A percentile compares a stretch with the other conserved stretches of the same genome.
Evolutionary conservation across 92 coral and sea anemone species (phyloP).

Genomic region (Palythoa grandis): DNA sequence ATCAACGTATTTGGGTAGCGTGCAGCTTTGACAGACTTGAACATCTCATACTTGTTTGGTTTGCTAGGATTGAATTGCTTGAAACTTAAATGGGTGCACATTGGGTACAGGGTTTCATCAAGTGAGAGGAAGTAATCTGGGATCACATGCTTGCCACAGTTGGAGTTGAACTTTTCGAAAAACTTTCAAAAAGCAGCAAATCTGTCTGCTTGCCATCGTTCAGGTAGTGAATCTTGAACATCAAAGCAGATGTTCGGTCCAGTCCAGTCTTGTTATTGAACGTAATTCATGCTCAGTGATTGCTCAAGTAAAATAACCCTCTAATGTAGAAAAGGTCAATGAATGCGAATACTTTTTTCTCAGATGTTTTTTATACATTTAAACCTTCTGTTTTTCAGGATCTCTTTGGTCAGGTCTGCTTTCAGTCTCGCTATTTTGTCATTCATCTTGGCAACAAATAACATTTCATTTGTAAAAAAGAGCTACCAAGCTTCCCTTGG

Average conservation of each 20-base stretch:
- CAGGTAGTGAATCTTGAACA: background rate
- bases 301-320: background rate
- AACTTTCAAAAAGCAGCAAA: background rate
- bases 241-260: background rate
- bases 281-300: background rate
- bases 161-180: background rate
- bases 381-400: background rate
- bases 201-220: background rate
- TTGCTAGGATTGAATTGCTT: background rate
- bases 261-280: background rate
- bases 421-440: background rate
- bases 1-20: no score
- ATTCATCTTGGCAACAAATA: conserved; percentile 15
- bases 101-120: background rate
- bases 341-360: background rate
- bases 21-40: no score
- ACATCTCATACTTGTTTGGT: background rate
- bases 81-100: background rate
- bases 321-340: background rate
- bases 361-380: no score
- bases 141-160: conserved; percentile 3
- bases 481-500: conserved; percentile 7
- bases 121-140: background rate
- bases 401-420: background rate
- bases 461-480: background rate